Evolutionary conservation across 1,140 invertebrate genomes (phyloP), one percentile per base, ranked within the genome.

Genomic region (Aphidius ervi): DNA sequence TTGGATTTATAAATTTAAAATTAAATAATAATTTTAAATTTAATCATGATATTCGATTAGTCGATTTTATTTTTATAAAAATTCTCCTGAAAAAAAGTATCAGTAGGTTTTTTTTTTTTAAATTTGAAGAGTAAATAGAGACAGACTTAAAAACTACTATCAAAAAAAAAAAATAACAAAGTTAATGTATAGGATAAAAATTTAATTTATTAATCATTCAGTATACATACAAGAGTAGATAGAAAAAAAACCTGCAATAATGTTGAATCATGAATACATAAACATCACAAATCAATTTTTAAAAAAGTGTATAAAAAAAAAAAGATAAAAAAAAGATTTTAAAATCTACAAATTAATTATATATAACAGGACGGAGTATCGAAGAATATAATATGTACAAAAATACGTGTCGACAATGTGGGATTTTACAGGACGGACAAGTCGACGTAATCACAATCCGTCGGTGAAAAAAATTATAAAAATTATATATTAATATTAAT

Each of bases 381-480:
- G 23, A 3, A 31, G 23, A 54, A 41, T 42, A 41, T 40, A 54
- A 54, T 54, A 54, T 54, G 39, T 54, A 54, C 52, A 54, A 54
- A 54, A 41, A 52, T 9, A 54, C 42, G 2, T 20, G 52, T 54
- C 52, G 52, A 54, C 52, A 54, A 1, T 54, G 39, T 9, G 23
- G n/a, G 37, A n/a, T 16, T 54, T 0, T 54, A 37, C 31, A n/a
- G 40, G n/a, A 54, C 52, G 39, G 52, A 54, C 41, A 54, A 9
- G 40, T 54, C 52, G 52, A 54, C 52, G 37, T 39, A 41, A 54
- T 54, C 52, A 54, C 52, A 54, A 54, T 54, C 52, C 52, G 52
- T 54, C 40, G 8, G 8, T 39, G 40, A 39, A 42, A 54, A 41
- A 9, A 42, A 54, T 54, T n/a, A 9, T n/a, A 16, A 8, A 4